Conservation (phyloP, 2,888 invertebrate species). For the Norana najaformis region DNA sequence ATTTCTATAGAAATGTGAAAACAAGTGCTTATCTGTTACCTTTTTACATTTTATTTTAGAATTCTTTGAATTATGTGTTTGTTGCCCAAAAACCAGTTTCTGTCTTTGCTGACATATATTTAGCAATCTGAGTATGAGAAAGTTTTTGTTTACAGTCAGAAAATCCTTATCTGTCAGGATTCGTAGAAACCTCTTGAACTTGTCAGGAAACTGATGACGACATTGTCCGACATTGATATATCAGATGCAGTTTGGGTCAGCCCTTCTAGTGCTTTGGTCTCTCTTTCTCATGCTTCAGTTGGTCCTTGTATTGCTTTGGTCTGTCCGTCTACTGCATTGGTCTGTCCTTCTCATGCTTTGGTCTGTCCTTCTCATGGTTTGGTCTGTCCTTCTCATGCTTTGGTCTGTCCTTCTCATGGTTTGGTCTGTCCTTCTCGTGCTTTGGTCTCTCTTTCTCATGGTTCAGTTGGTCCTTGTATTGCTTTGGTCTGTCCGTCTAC, state of each 20-base stretch:
- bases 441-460: neutral
- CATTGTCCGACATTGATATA: no score
- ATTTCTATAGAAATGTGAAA: neutral
- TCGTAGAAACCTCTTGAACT: neutral
- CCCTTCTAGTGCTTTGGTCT: neutral
- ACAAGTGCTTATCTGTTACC: neutral
- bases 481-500: neutral
- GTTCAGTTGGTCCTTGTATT: no score
- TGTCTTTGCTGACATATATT: neutral
- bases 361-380: neutral
- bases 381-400: no score
- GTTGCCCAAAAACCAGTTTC: neutral
- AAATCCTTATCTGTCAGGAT: conserved; percentile 13
- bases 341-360: neutral
- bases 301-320: neutral
- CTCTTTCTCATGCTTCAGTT: neutral
- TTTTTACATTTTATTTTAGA: neutral
- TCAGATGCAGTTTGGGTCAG: neutral
- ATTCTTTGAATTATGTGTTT: neutral
- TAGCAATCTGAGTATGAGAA: neutral
- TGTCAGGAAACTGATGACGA: neutral
- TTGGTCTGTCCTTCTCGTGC: neutral
- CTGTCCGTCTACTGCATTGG: neutral
- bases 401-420: no score
- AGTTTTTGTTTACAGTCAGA: neutral